Evolutionary conservation across 2,113 vertebrate genomes (phyloP), one percentile per base, ranked within the genome.

Genomic region (Agelaius phoeniceus): DNA sequence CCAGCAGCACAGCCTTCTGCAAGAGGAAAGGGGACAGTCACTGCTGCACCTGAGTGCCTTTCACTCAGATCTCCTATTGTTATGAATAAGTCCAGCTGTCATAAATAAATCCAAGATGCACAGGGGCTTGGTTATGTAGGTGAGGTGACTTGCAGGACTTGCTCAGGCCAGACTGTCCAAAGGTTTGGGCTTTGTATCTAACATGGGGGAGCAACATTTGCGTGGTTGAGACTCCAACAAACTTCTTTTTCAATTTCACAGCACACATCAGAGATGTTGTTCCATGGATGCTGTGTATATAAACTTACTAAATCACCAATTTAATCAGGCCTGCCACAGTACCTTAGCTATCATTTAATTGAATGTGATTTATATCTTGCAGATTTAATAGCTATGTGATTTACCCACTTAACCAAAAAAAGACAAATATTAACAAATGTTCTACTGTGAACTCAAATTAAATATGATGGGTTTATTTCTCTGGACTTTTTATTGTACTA

Each of bases 341-440:
- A 96, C 89, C 95, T 97, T 69, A 85, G 95, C 77, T 95, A 94
- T 95, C 93, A 89, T 93, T 97, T 98, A 97, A 98, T 93, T 97
- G 96, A 76, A 93, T 97, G 59, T 90, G 94, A 93, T 96, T 98
- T 97, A 71, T 97, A 93, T 95, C 89, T 96, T 91, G 66, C 90
- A 96, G 97, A 97, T 97, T 96, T 97, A 97, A 96, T 91, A 94
- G 61, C 65, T 88, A 72, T 72, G 61, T 89, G 79, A 95, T 81
- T 94, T 97, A 97, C 67, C 63, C 79, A 95, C 92, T 96, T 97
- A 96, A 95, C 58, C 20, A 91, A 93, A 95, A 94, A 80, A 89
- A 97, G 78, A 74, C 72, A 97, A 98, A 96, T 96, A 97, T 96
- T 97, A 98, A 93, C 75, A 96, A 84, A 61, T 65, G 43, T 75